These are phyloP conservation scores for Graptemys geographica DNA, from an alignment of 2,797 vertebrate species.

Conservation along the genomic window DNA sequence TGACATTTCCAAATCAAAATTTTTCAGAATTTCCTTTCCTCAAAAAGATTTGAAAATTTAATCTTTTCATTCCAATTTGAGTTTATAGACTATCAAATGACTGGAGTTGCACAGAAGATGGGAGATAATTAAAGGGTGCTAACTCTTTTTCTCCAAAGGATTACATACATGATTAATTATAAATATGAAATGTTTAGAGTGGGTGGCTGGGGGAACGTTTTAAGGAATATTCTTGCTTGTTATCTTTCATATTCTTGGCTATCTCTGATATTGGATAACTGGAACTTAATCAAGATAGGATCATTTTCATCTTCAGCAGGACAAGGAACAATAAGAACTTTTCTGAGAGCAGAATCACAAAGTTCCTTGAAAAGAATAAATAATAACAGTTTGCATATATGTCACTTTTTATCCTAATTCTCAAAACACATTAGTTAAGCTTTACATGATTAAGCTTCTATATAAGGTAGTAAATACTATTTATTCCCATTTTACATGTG, in stretches of 20 bases:
- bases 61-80: background rate
- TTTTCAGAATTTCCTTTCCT: background rate
- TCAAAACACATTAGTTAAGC: slow-evolving; percentile 60
- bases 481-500: slow-evolving; percentile 39
- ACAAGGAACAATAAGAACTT: slow-evolving; percentile 71
- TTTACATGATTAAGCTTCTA: slow-evolving; percentile 51
- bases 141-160: background rate
- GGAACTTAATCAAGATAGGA: slow-evolving; percentile 54
- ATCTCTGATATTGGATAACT: slow-evolving; percentile 57
- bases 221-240: background rate
- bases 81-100: accelerated
- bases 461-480: background rate
- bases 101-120: background rate
- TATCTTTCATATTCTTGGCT: slow-evolving; percentile 53
- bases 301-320: slow-evolving; percentile 47
- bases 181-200: slow-evolving; percentile 8
- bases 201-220: slow-evolving; percentile 27
- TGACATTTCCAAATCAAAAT: background rate
- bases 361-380: slow-evolving; percentile 66
- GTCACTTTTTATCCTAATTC: slow-evolving; percentile 52
- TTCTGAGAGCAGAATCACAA: slow-evolving; percentile 67
- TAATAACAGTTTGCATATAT: slow-evolving; percentile 42
- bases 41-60: background rate
- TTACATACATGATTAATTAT: background rate
- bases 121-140: background rate